phyloP scores from a whole-genome alignment of 2,888 invertebrate genomes.

The Orthosia gracilis region DNA sequence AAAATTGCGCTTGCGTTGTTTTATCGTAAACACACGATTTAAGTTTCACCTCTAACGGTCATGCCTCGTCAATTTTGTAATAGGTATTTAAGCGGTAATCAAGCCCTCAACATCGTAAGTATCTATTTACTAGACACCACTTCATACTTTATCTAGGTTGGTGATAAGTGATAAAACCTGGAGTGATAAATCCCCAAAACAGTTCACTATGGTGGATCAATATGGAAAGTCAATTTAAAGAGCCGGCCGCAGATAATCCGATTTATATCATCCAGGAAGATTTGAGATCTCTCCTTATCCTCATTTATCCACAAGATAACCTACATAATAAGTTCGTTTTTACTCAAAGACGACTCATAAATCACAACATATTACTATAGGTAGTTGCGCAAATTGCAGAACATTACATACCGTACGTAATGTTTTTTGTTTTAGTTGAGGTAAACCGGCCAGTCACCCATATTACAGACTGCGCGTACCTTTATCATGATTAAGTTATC shows the following conservation, averaged over 20 bases:
- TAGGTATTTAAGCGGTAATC: constrained; percentile 7
- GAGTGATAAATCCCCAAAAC: constrained; percentile 1
- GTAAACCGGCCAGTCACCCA: constrained; percentile 26
- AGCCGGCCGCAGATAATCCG: constrained; percentile 21
- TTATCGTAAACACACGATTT: constrained; percentile 1
- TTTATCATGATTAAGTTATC: constrained; percentile 51
- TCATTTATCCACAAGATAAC: constrained; percentile 6
- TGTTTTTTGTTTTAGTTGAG: constrained; percentile 37
- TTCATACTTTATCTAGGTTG: constrained; percentile 21
- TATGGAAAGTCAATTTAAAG: constrained; percentile 7
- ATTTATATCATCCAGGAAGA: constrained; percentile 8
- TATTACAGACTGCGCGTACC: constrained; percentile 21
- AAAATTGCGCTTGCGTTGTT: constrained; percentile 30
- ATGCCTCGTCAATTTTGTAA: constrained; percentile 14
- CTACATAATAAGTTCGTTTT: constrained; percentile 12
- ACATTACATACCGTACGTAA: constrained; percentile 14
- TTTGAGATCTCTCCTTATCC: constrained; percentile 10
- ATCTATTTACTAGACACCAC: constrained; percentile 8
- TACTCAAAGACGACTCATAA: neutral
- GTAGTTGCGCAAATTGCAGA: constrained; percentile 38
- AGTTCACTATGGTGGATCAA: constrained; percentile 11
- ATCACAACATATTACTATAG: neutral
- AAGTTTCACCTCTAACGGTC: constrained; percentile 9
- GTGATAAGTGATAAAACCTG: constrained; percentile 3
- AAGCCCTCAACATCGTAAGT: constrained; percentile 10